These are phyloP conservation scores for Bombus polaris DNA, from an alignment of 1,140 invertebrate species.

Conservation along the genomic window DNA sequence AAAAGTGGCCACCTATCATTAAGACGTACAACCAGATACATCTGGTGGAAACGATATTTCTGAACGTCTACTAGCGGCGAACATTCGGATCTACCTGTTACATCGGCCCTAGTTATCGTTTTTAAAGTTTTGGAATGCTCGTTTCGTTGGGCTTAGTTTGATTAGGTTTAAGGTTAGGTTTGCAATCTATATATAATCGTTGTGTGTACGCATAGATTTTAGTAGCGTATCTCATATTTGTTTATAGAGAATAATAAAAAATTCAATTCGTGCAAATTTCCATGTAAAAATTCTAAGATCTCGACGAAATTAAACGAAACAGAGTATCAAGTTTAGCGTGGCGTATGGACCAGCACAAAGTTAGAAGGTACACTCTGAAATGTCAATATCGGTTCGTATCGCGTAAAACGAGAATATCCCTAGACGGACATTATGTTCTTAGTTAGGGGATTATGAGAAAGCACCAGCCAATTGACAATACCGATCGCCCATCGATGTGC, in stretches of 20 bases:
- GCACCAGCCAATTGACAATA: background rate
- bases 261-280: too few species aligned
- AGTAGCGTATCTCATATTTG: too few species aligned
- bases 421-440: background rate
- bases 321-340: too few species aligned
- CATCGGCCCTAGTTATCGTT: background rate
- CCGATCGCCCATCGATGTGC: background rate
- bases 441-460: background rate
- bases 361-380: background rate
- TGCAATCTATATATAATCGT: too few species aligned
- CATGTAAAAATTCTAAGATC: too few species aligned
- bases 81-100: background rate
- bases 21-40: background rate
- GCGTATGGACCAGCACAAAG: too few species aligned
- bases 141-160: background rate
- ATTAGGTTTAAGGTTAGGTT: too few species aligned
- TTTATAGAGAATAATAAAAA: too few species aligned
- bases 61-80: background rate
- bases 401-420: background rate
- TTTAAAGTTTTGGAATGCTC: too few species aligned
- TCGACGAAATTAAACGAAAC: too few species aligned
- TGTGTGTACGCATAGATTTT: too few species aligned
- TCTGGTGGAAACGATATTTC: slow-evolving; percentile 5
- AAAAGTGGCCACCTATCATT: background rate
- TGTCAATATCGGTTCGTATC: background rate